Evolutionary conservation across 1,140 invertebrate species (phyloP), one percentile per base, ranked within the genome.

Genomic region (Oncopodura yosiiana): DNA sequence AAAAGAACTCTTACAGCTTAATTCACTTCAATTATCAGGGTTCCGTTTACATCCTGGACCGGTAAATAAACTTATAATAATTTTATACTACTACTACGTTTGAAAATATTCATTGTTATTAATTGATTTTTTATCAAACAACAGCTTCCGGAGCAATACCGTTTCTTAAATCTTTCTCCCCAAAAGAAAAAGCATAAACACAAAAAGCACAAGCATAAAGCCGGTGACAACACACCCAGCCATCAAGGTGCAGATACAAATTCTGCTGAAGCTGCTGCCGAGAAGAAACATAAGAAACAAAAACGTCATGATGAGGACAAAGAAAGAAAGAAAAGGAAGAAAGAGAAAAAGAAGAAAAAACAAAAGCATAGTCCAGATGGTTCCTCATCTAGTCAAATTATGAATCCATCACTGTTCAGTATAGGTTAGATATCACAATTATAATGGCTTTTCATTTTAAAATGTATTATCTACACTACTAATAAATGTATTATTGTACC

Each of bases 231-330:
- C 51, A 75, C 80, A 1, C 77, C 79, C 53, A 82, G 77, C 60
- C 82, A 64, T 23, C 61, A 66, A 29, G 65, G 62, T 30, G 58
- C 61, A 1, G 51, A 32, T 38, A 43, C 58, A 2, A 43, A 52
- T 16, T 57, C 56, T 4, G 24, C 56, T 0, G 61, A 56, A 23
- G 65, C 61, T 29, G 64, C 61, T 9, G 65, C 83, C 64, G 88
- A 94, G 68, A 94, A 93, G 77, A 94, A 94, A 69, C 88, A 93
- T 68, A 95, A 94, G 74, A 94, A 94, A 67, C 87, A 93, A 66
- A 94, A 93, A 67, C 75, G 87, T 19, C 87, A 92, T 63, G 89
- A 94, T 63, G 90, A 94, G 54, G 90, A 94, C 62, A 93, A 94
- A 64, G 88, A 94, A 67, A 77, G 88, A 29, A 92, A 90, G 71